Evolutionary conservation across 2,888 invertebrate genomes (phyloP).

Genomic region (Hyalella azteca): DNA sequence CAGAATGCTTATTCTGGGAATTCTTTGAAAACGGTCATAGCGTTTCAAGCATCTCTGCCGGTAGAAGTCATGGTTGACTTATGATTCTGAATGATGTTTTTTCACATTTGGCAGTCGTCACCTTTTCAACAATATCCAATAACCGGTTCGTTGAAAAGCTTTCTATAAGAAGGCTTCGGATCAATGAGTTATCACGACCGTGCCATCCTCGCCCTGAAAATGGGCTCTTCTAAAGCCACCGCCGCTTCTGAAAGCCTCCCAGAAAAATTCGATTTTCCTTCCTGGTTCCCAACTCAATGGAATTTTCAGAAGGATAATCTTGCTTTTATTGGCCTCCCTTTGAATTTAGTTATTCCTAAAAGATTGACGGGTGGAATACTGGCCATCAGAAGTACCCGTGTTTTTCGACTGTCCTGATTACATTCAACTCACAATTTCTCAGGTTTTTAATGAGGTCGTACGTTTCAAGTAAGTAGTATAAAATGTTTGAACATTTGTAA

Average conservation of each 20-base stretch:
- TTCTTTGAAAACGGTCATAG: too few species aligned
- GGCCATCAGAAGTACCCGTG: too few species aligned
- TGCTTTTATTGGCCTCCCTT: constrained; percentile 14
- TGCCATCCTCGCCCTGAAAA: constrained; percentile 14
- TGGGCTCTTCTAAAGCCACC: constrained; percentile 7
- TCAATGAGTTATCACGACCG: constrained; percentile 4
- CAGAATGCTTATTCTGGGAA: too few species aligned
- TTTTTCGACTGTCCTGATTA: too few species aligned
- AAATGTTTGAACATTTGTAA: too few species aligned
- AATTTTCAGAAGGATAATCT: constrained; percentile 30
- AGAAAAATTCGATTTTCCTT: constrained; percentile 21
- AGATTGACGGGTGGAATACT: neutral
- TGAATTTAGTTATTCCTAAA: constrained; percentile 6
- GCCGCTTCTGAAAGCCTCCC: neutral
- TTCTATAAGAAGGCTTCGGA: neutral
- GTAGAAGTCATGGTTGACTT: neutral
- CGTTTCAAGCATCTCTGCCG: too few species aligned
- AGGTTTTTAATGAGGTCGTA: too few species aligned
- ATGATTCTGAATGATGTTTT: neutral
- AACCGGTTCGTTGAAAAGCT: constrained; percentile 27
- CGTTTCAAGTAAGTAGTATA: too few species aligned
- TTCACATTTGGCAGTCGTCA: neutral
- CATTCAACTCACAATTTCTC: too few species aligned
- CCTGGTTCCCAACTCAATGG: constrained; percentile 2
- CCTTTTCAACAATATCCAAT: neutral